Percentiles rank a stretch among this genome's conserved stretches.
These are phyloP conservation scores for Andrena haemorrhoa DNA, from an alignment of 2,888 invertebrate genomes.

Conservation along the genomic window DNA sequence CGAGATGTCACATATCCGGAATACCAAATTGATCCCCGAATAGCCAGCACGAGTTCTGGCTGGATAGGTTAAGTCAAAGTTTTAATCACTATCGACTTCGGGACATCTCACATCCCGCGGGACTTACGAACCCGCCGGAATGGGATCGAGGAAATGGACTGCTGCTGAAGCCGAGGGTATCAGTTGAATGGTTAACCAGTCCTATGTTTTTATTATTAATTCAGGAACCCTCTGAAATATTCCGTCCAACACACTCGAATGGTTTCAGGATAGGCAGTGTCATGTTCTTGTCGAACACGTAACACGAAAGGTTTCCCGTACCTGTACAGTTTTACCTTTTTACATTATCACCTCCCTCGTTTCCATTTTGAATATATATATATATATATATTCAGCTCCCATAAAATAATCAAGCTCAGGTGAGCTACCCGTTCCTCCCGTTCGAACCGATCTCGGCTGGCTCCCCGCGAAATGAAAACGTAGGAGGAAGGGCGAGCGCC, in stretches of 20 bases:
- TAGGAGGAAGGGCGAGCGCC: constrained; percentile 46
- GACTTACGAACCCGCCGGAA: constrained; percentile 70
- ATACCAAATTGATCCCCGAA: constrained; percentile 79
- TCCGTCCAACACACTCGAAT: not conserved
- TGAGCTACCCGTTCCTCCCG: constrained; percentile 11
- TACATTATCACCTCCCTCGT: no score
- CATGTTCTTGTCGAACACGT: no score
- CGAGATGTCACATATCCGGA: constrained; percentile 75
- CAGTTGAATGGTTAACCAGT: constrained; percentile 64
- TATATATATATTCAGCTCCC: no score
- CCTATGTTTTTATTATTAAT: constrained; percentile 78
- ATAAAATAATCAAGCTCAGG: not conserved
- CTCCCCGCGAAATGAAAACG: constrained; percentile 63
- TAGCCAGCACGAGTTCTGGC: constrained; percentile 73
- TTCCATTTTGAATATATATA: no score
- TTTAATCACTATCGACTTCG: constrained; percentile 83
- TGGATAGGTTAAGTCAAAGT: constrained; percentile 80
- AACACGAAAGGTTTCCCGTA: no score
- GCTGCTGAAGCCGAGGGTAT: constrained; percentile 62
- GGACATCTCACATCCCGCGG: constrained; percentile 74
- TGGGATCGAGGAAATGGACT: constrained; percentile 71
- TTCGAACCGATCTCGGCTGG: constrained; percentile 15
- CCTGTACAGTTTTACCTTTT: no score
- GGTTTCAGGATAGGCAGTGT: not conserved
- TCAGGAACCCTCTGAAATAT: constrained; percentile 2